These are phyloP conservation scores for Dascillus cervinus DNA, from an alignment of 2,888 invertebrate species.

Conservation along the genomic window DNA sequence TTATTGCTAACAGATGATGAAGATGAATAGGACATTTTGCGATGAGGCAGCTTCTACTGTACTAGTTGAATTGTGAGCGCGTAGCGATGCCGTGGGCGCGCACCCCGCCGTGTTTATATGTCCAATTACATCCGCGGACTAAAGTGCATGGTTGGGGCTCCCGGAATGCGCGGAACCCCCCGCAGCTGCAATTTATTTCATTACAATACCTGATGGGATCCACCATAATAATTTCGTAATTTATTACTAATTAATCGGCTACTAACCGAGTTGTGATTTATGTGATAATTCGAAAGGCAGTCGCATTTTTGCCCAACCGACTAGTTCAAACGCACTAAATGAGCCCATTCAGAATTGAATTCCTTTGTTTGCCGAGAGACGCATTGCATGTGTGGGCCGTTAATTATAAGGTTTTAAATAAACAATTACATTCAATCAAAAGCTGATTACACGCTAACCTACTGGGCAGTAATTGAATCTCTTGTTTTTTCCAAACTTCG, in stretches of 20 bases:
- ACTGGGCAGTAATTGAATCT: constrained; percentile 16
- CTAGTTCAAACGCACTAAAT: background rate
- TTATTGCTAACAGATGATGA: too few relatives aligned
- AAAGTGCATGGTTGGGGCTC: constrained; percentile 25
- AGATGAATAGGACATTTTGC: too few relatives aligned
- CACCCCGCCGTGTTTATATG: constrained; percentile 24
- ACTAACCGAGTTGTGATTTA: constrained; percentile 19
- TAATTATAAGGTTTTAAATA: constrained; percentile 9
- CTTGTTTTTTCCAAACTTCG: constrained; percentile 10
- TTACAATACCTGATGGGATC: constrained; percentile 28
- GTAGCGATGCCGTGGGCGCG: constrained; percentile 19
- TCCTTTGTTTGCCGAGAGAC: too few relatives aligned
- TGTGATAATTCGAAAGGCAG: constrained; percentile 11
- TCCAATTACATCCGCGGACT: constrained; percentile 27
- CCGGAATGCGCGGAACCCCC: constrained; percentile 21
- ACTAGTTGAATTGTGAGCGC: too few relatives aligned
- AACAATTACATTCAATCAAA: constrained; percentile 16
- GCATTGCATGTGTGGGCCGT: too few relatives aligned
- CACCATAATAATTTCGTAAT: constrained; percentile 30
- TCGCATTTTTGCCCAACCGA: constrained; percentile 7
- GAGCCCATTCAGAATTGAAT: too few relatives aligned
- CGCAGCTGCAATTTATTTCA: constrained; percentile 29
- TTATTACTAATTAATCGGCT: constrained; percentile 34
- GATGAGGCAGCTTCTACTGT: too few relatives aligned
- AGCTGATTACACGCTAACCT: constrained; percentile 16